A percentile compares a stretch with the other conserved stretches of the same genome.
Conservation (phyloP, 2,888 invertebrate species). For the Drosophila ustulata region DNA sequence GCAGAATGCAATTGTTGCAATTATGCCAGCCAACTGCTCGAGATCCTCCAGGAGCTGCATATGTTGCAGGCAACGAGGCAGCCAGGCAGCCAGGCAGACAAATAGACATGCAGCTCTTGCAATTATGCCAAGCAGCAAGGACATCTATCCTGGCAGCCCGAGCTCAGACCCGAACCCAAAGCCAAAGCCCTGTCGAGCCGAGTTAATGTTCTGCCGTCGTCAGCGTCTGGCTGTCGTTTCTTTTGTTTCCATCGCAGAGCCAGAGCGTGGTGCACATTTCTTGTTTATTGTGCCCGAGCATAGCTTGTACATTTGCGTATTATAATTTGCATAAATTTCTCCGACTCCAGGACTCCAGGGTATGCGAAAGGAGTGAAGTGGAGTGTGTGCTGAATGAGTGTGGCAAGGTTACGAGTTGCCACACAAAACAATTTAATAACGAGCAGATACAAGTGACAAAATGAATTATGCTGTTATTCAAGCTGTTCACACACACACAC, state of each 20-base stretch:
- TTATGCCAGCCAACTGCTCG: constrained; percentile 61
- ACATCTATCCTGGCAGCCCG: constrained; percentile 42
- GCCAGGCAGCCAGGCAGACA: constrained; percentile 16
- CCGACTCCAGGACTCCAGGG: constrained; percentile 12
- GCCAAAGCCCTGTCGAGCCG: constrained; percentile 39
- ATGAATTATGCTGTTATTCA: constrained; percentile 78
- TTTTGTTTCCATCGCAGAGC: constrained; percentile 62
- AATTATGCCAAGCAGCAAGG: constrained; percentile 46
- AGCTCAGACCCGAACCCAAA: constrained; percentile 10
- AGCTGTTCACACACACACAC: constrained; percentile 39
- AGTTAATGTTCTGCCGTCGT: constrained; percentile 59
- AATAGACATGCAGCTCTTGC: constrained; percentile 48
- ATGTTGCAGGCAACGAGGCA: constrained; percentile 21
- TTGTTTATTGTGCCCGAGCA: constrained; percentile 73
- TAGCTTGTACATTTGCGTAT: constrained; percentile 78
- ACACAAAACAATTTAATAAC: constrained; percentile 76
- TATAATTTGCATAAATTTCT: constrained; percentile 80
- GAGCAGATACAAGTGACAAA: constrained; percentile 77
- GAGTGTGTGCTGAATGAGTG: constrained; percentile 29
- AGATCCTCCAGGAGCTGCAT: constrained; percentile 39
- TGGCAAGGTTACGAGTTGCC: constrained; percentile 58
- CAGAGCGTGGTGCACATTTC: constrained; percentile 62
- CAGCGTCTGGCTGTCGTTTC: constrained; percentile 37
- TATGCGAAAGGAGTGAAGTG: background rate
- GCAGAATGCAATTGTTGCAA: constrained; percentile 69